Base-by-base conservation (phyloP, 1,140 invertebrate species). In the Brachionus asplanchnoidis region DNA sequence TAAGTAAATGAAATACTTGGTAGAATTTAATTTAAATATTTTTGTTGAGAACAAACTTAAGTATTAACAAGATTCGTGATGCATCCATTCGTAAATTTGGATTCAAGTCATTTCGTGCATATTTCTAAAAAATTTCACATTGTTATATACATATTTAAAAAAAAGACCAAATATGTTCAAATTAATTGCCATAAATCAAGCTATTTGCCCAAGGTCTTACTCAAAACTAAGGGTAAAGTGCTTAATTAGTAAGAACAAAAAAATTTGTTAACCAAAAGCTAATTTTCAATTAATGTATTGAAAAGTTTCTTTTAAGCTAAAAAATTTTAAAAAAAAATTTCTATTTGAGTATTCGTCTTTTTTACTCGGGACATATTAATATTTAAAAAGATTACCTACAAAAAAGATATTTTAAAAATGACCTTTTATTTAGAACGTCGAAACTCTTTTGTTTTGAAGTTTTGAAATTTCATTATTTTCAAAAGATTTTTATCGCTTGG, bases 401-500 rank as follows among this genome's bases (percentile, higher is more conserved):
- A 60, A 23, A 23, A 60, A 60, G 53, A 60, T 60, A 60, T 73
- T 73, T 73, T 9, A 42, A 73, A 73, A 73, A 17, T 73, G 68
- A 73, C 68, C 68, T 73, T 73, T 73, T 73, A 20, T 73, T 73
- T 42, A 32, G 28, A 32, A 20, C 32, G 26, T 68, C 32, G 66
- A 68, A 68, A 32, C 26, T 40, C 40, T 73, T 42, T 42, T 42
- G 17, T 42, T 73, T 42, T 17, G 6, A 42, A 42, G 32, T 73
- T 40, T 42, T 40, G 40, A 73, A 73, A 32, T 68, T 68, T 68
- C 66, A 68, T 68, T 68, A 68, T 14, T 68, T 68, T 68, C 26
- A 68, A 68, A 68, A 68, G 32, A 23, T 28, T 68, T 32, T 68
- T 68, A 68, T 73, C 68, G 68, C 40, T 73, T 73, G 36, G 20